These are phyloP conservation scores for Scartelaos histophorus DNA, from an alignment of 2,113 vertebrate species.

Conservation along the genomic window DNA sequence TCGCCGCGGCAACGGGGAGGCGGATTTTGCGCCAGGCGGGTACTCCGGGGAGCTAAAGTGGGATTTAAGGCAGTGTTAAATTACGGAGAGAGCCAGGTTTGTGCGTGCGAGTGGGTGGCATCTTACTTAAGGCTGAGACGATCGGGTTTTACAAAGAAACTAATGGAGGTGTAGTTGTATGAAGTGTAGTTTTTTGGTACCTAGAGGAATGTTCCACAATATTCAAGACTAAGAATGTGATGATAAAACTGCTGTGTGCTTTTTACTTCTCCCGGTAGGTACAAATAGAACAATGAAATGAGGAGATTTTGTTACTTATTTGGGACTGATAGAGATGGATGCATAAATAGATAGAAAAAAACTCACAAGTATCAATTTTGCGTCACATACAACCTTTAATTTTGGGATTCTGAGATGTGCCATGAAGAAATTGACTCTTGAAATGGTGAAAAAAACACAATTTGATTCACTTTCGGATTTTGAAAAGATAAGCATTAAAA, in stretches of 20 bases:
- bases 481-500: no score
- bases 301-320: no score
- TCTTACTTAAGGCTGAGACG: conserved; percentile 21
- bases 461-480: no score
- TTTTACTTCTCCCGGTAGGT: neutral
- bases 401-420: no score
- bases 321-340: no score
- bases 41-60: conserved; percentile 15
- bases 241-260: neutral
- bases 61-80: conserved; percentile 31
- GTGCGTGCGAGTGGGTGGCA: conserved; percentile 19
- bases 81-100: conserved; percentile 20
- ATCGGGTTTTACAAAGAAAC: conserved; percentile 21
- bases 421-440: no score
- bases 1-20: conserved; percentile 18
- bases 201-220: neutral
- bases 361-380: no score
- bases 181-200: neutral
- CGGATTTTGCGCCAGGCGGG: conserved; percentile 3
- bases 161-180: conserved; percentile 9
- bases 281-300: neutral
- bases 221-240: neutral
- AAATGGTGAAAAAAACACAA: no score
- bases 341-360: no score
- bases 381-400: no score